A percentile compares a stretch with the other conserved stretches of the same genome.
phyloP scores from a whole-genome alignment of 2,888 invertebrate genomes.

The Anodontia alba region DNA sequence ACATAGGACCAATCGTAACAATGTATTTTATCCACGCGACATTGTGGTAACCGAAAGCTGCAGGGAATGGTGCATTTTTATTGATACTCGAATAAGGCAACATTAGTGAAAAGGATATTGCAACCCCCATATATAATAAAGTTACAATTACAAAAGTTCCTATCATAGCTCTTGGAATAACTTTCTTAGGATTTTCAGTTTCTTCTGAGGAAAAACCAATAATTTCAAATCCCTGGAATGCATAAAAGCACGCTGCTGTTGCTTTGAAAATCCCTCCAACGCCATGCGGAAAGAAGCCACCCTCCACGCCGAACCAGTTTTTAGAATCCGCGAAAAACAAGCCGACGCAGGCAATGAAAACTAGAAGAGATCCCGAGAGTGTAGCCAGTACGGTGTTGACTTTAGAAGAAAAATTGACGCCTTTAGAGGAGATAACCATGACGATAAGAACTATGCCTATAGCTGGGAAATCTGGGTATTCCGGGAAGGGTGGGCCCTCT shows the following conservation, averaged over 20 bases:
- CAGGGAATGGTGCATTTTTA: conserved; percentile 78
- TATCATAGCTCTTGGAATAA: conserved; percentile 84
- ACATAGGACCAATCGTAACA: conserved; percentile 78
- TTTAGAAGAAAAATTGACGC: conserved; percentile 82
- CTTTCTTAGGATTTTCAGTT: conserved; percentile 81
- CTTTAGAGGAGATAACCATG: conserved; percentile 72
- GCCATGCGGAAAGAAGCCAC: conserved; percentile 80
- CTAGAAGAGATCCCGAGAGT: conserved; percentile 82
- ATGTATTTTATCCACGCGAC: conserved; percentile 77
- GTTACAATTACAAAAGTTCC: conserved; percentile 74
- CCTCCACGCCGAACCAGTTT: conserved; percentile 90
- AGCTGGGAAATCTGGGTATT: conserved; percentile 84
- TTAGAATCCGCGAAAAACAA: conserved; percentile 92
- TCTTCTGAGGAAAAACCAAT: conserved; percentile 85
- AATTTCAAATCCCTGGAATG: conserved; percentile 85
- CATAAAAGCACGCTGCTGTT: conserved; percentile 85
- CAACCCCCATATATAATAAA: conserved; percentile 73
- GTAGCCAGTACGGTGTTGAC: conserved; percentile 83
- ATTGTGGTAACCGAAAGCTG: conserved; percentile 76
- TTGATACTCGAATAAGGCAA: conserved; percentile 76
- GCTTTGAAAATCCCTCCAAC: conserved; percentile 83
- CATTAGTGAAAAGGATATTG: conserved; percentile 72
- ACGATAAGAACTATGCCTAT: conserved; percentile 86
- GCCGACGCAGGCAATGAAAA: conserved; percentile 87
- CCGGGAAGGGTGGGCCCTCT: conserved; percentile 65